Evolutionary conservation across 2,888 invertebrate species (phyloP), one percentile per base, ranked within the genome.

Genomic region (Crioceris asparagi): DNA sequence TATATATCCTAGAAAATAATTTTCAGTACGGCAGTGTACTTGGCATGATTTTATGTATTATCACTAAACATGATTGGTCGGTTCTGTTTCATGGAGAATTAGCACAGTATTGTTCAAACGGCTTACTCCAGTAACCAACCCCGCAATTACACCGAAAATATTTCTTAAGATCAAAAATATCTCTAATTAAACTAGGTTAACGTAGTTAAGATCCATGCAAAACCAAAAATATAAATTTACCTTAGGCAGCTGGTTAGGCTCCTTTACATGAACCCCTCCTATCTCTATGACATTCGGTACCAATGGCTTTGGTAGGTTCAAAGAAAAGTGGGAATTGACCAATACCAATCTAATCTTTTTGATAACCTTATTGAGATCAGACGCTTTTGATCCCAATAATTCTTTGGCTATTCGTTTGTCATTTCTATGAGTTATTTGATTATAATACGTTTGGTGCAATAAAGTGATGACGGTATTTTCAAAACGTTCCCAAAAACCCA

Each of bases 231-330:
- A 7, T 6, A 21, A 7, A 21, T 18, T 27, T 51, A 58, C 57
- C 48, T 45, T 12, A 11, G 59, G 56, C 32, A 57, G 26, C 7
- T 31, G 32, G 27, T 52, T 50, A 4, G 36, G 53, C 21, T 60
- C 55, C 40, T 59, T 55, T 3, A 72, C 55, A 56, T 72, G 71
- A 36, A 72, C 58, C 16, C 73, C 73, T 18, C 69, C 71, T 4
- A 73, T 64, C 57, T 72, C 71, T 2, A 72, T 60, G 10, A 69
- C 53, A 14, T 60, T 61, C 0, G 72, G 71, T 16, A 66, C 64
- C 14, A 64, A 42, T 1, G 68, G 66, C 43, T 61, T 56, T 7
- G 68, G 64, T 7, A 63, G 60, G 40, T 67, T 68, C 27, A 69
- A 47, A 32, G 44, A 43, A 32, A 46, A 49, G 47, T 71, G 67